Percentiles rank a stretch among this genome's conserved stretches.
phyloP scores from a whole-genome alignment of 2,113 vertebrate genomes.

The Vulpes ferrilata region DNA sequence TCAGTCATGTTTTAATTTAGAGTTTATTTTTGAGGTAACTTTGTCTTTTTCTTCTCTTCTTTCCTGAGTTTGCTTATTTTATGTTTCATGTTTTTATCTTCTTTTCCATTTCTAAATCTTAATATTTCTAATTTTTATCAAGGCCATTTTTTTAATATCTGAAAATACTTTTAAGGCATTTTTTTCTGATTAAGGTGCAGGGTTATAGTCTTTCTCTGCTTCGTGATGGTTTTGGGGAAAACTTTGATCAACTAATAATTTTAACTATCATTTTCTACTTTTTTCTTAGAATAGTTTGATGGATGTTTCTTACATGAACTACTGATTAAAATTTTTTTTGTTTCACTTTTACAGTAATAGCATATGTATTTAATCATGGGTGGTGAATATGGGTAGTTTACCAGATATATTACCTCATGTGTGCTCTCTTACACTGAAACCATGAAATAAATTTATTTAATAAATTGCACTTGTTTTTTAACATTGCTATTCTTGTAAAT shows the following conservation, averaged over 20 bases:
- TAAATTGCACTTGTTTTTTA: neutral
- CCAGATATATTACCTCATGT: neutral
- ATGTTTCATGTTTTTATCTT: neutral
- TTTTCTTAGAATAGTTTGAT: neutral
- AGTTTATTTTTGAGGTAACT: neutral
- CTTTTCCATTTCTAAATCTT: neutral
- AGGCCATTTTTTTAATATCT: neutral
- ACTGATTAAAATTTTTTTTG: neutral
- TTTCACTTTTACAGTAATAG: neutral
- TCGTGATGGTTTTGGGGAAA: neutral
- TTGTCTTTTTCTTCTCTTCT: neutral
- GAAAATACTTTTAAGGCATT: neutral
- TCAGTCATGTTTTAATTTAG: neutral
- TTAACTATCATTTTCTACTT: neutral
- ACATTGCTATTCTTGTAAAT: constrained; percentile 12
- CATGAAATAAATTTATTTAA: neutral
- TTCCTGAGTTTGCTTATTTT: neutral
- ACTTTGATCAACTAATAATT: neutral
- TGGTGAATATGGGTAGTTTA: neutral
- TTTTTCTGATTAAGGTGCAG: neutral
- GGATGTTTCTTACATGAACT: neutral
- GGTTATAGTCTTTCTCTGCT: neutral
- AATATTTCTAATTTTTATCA: neutral
- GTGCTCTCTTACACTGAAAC: neutral
- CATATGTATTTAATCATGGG: neutral